Evolutionary conservation across 2,888 invertebrate genomes (phyloP).

Genomic region (Chamaedrilus cognettii): DNA sequence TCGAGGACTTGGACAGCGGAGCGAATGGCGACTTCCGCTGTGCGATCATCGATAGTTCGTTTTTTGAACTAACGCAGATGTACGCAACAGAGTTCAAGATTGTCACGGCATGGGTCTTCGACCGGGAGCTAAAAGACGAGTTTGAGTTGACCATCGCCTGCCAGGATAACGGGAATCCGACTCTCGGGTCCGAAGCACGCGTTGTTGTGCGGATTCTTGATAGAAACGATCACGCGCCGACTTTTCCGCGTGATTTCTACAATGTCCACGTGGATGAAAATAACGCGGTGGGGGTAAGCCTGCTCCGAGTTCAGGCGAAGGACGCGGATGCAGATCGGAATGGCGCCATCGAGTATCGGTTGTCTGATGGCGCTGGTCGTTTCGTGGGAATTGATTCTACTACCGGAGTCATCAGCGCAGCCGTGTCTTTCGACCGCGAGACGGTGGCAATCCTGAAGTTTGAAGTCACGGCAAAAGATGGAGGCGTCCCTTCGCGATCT

Average conservation of each 20-base stretch:
- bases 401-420: constrained; percentile 22
- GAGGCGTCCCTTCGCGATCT: constrained; percentile 24
- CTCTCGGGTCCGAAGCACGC: constrained; percentile 64
- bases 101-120: constrained; percentile 59
- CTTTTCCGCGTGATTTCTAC: constrained; percentile 4
- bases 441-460: constrained; percentile 18
- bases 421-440: constrained; percentile 30
- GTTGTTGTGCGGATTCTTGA: constrained; percentile 71
- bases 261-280: constrained; percentile 8
- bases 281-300: background rate
- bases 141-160: constrained; percentile 61
- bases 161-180: constrained; percentile 79
- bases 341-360: constrained; percentile 61
- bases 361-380: background rate
- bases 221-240: constrained; percentile 66
- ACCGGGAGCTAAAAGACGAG: constrained; percentile 43
- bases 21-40: constrained; percentile 26
- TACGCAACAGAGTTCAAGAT: constrained; percentile 49
- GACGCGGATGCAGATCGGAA: constrained; percentile 15
- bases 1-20: constrained; percentile 26
- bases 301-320: constrained; percentile 9
- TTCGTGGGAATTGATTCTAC: constrained; percentile 21
- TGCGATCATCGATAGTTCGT: constrained; percentile 1
- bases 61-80: constrained; percentile 39
- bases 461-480: constrained; percentile 29